Percentiles rank a stretch among this genome's conserved stretches.
These are phyloP conservation scores for Aphyosemion australe DNA, from an alignment of 2,113 vertebrate species.

Conservation along the genomic window DNA sequence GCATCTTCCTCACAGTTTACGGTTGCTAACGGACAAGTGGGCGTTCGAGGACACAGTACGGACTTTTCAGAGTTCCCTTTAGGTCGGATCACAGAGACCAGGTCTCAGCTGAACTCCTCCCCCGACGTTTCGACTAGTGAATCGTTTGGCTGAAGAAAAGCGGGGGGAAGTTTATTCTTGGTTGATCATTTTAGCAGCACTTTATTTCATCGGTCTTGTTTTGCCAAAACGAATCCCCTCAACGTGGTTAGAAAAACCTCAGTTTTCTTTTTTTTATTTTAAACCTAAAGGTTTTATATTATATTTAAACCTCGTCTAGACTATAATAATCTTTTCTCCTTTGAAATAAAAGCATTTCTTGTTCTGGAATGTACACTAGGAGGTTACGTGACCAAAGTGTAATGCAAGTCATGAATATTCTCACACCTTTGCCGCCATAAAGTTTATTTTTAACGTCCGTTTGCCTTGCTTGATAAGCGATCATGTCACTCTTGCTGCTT, in stretches of 20 bases:
- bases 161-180: not conserved
- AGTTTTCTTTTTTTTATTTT: constrained; percentile 9
- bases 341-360: constrained; percentile 16
- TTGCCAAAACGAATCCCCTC: constrained; percentile 83
- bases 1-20: constrained; percentile 92
- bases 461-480: constrained; percentile 44
- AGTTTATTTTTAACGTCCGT: constrained; percentile 47
- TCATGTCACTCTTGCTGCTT: constrained; percentile 44
- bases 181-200: constrained; percentile 82
- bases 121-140: constrained; percentile 94
- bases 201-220: constrained; percentile 88
- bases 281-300: constrained; percentile 9
- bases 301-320: constrained; percentile 6
- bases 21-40: constrained; percentile 95
- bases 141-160: constrained; percentile 89
- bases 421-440: constrained; percentile 25
- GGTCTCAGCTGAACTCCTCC: constrained; percentile 95
- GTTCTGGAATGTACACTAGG: constrained; percentile 52
- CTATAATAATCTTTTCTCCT: constrained; percentile 35
- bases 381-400: constrained; percentile 62
- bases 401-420: constrained; percentile 28
- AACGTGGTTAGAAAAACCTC: constrained; percentile 21
- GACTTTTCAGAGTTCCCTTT: constrained; percentile 97
- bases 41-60: constrained; percentile 90
- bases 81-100: constrained; percentile 93